Conservation (phyloP, 2,113 vertebrate species). For the Penelope pileata region DNA sequence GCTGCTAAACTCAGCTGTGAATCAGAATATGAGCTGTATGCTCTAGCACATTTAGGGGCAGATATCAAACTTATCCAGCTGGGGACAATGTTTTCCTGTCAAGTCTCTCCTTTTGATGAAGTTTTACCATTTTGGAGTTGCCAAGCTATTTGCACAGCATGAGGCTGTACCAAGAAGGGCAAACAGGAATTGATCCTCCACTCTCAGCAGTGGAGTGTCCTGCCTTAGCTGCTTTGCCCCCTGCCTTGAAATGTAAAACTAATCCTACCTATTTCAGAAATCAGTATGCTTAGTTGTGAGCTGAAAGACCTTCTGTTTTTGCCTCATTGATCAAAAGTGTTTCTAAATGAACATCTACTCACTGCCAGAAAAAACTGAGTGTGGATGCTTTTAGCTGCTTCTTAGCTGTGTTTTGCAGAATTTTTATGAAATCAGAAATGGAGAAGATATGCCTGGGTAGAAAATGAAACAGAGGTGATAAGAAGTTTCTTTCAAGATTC, state of each 20-base stretch:
- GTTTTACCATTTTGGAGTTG: background rate
- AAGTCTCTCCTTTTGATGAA: background rate
- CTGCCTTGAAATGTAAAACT: background rate
- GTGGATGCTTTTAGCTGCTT: background rate
- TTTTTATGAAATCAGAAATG: background rate
- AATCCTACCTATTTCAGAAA: background rate
- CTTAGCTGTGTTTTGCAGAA: background rate
- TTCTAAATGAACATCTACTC: background rate
- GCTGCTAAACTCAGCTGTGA: background rate
- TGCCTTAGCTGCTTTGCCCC: background rate
- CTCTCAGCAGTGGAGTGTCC: background rate
- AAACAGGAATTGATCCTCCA: background rate
- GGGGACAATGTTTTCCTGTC: rapidly evolving
- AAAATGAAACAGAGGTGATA: background rate
- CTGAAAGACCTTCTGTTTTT: background rate
- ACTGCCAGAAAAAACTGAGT: background rate
- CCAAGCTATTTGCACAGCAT: background rate
- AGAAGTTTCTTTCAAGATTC: background rate
- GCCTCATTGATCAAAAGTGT: background rate
- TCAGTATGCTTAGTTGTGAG: background rate
- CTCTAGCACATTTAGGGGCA: rapidly evolving
- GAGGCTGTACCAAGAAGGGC: rapidly evolving
- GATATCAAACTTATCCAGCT: background rate
- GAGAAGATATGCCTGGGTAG: background rate
- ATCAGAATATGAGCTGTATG: background rate